phyloP scores from a whole-genome alignment of 2,113 vertebrate genomes.

The Platichthys flesus region DNA sequence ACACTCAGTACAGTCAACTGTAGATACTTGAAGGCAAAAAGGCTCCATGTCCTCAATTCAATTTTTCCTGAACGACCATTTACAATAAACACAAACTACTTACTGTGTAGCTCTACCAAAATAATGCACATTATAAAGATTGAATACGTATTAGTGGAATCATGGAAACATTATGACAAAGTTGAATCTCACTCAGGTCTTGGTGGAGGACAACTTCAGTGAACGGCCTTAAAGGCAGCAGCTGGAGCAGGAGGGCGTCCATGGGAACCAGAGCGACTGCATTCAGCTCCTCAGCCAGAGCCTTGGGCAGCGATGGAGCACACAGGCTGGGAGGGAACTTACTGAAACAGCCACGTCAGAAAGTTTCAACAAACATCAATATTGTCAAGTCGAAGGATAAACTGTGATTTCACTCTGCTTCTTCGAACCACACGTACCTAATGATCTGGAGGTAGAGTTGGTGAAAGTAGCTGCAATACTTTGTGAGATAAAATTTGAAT shows the following conservation, averaged over 20 bases:
- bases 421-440: conserved; percentile 79
- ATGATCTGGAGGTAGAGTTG: conserved; percentile 90
- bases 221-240: conserved; percentile 86
- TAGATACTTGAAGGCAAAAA: too few relatives aligned
- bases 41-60: too few relatives aligned
- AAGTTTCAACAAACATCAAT: not conserved
- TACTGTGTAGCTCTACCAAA: too few relatives aligned
- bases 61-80: too few relatives aligned
- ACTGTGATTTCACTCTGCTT: not conserved
- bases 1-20: too few relatives aligned
- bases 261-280: conserved; percentile 85
- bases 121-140: too few relatives aligned
- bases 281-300: conserved; percentile 85
- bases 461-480: conserved; percentile 84
- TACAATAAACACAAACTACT: too few relatives aligned
- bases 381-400: not conserved
- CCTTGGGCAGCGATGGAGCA: conserved; percentile 75
- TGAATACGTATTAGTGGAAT: too few relatives aligned
- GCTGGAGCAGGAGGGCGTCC: conserved; percentile 87
- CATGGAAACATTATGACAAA: not conserved
- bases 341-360: conserved; percentile 71
- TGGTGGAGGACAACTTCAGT: conserved; percentile 84
- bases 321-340: conserved; percentile 89
- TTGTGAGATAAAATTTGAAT: conserved; percentile 88
- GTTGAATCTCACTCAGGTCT: conserved; percentile 79